A percentile compares a stretch with the other conserved stretches of the same genome.
These are phyloP conservation scores for Melanotaenia maccullochi DNA, from an alignment of 2,797 vertebrate genomes.

Conservation along the genomic window DNA sequence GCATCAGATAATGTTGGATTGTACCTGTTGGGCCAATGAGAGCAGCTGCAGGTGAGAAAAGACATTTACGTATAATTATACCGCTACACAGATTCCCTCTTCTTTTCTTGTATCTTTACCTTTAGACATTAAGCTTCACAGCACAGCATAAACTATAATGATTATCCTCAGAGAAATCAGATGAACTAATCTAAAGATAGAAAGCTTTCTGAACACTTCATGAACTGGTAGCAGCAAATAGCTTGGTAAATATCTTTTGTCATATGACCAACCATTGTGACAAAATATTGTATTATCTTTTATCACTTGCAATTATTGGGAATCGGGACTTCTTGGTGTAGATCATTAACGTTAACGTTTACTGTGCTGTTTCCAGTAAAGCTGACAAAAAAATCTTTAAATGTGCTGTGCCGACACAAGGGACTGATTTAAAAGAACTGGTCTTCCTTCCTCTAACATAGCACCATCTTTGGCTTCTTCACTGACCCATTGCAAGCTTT, in stretches of 20 bases:
- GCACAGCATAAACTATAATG: constrained; percentile 14
- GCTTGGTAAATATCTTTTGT: constrained; percentile 32
- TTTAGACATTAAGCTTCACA: constrained; percentile 25
- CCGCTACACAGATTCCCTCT: constrained; percentile 52
- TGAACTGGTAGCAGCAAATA: constrained; percentile 3
- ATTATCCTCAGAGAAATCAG: not conserved
- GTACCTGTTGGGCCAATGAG: constrained; percentile 21
- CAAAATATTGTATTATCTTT: constrained; percentile 27
- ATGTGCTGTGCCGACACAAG: constrained; percentile 3
- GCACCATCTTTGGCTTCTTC: constrained; percentile 27
- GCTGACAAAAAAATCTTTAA: not conserved
- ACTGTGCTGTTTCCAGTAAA: constrained; percentile 1
- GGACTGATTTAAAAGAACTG: constrained; percentile 31
- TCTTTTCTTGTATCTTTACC: constrained; percentile 29
- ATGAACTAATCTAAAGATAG: not conserved
- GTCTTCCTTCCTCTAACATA: not conserved
- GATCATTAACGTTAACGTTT: not conserved
- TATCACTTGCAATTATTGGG: constrained; percentile 28
- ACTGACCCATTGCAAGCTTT: constrained; percentile 28
- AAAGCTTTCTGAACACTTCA: not conserved
- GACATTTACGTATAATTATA: constrained; percentile 42
- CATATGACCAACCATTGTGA: constrained; percentile 9
- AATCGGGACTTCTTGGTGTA: constrained; percentile 12
- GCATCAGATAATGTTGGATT: constrained; percentile 21
- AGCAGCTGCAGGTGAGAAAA: constrained; percentile 19